Evolutionary conservation across 2,113 vertebrate genomes (phyloP).

Genomic region (Thunnus thynnus): DNA sequence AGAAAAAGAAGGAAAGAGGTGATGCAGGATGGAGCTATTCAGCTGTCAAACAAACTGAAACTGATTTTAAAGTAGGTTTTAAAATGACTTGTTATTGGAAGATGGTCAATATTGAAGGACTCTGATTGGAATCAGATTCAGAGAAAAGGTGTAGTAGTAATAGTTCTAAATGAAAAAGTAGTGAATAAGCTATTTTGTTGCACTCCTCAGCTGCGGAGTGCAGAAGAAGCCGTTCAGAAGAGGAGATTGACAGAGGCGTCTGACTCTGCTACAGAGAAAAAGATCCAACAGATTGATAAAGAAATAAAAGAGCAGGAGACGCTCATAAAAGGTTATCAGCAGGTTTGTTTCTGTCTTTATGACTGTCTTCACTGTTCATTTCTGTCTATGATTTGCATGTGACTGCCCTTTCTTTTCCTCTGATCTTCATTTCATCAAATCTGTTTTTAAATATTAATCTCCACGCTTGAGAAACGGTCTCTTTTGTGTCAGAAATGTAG

Average conservation of each 20-base stretch:
- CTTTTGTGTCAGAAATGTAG: neutral
- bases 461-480: too few species aligned
- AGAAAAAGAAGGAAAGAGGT: too few species aligned
- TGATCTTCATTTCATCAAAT: neutral
- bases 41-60: too few species aligned
- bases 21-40: too few species aligned
- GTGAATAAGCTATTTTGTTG: neutral
- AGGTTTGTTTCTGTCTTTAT: slow-evolving; percentile 80
- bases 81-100: neutral
- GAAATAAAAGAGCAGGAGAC: slow-evolving; percentile 92
- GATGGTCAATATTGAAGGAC: neutral
- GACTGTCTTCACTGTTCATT: neutral
- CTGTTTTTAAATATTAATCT: neutral
- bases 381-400: neutral
- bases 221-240: slow-evolving; percentile 86
- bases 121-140: neutral
- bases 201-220: slow-evolving; percentile 83
- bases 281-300: slow-evolving; percentile 88
- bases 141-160: neutral
- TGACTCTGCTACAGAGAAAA: slow-evolving; percentile 84
- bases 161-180: neutral
- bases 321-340: slow-evolving; percentile 94
- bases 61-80: too few species aligned
- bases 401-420: too few species aligned
- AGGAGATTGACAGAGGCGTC: slow-evolving; percentile 73